phyloP scores from a whole-genome alignment of 1,140 invertebrate genomes.

The Pogonus chalceus region DNA sequence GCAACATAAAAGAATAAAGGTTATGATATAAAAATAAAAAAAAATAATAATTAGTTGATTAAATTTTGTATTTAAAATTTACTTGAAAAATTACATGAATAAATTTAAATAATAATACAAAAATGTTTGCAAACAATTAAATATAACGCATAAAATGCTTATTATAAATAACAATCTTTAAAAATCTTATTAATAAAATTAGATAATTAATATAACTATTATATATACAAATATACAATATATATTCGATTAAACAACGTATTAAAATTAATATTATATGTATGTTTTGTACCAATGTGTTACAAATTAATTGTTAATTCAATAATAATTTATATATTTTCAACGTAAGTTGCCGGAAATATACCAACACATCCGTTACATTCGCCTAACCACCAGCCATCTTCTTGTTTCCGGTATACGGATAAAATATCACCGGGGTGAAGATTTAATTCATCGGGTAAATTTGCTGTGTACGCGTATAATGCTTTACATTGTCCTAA shows the following conservation, averaged over 20 bases:
- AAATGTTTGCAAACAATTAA: too few relatives aligned
- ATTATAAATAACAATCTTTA: too few relatives aligned
- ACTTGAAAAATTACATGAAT: too few relatives aligned
- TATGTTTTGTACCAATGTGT: neutral
- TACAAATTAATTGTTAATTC: neutral
- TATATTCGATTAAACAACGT: neutral
- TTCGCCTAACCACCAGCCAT: slow-evolving; percentile 92
- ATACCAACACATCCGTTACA: slow-evolving; percentile 76
- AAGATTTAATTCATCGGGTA: slow-evolving; percentile 79
- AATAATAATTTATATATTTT: slow-evolving; percentile 31
- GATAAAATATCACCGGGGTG: slow-evolving; percentile 77
- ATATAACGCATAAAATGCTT: too few relatives aligned
- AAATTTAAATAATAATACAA: too few relatives aligned
- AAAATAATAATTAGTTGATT: too few relatives aligned
- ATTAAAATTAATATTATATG: too few relatives aligned
- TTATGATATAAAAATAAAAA: too few relatives aligned
- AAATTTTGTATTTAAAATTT: too few relatives aligned
- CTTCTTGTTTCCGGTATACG: slow-evolving; percentile 82
- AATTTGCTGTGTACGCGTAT: slow-evolving; percentile 78
- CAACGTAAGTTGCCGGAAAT: slow-evolving; percentile 88
- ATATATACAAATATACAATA: slow-evolving; percentile 5
- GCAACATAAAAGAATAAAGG: too few relatives aligned
- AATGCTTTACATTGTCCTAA: slow-evolving; percentile 67
- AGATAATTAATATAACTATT: too few relatives aligned
- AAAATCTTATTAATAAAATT: too few relatives aligned